phyloP scores from a whole-genome alignment of 1,140 invertebrate species.

The Drosophila gunungcola region DNA sequence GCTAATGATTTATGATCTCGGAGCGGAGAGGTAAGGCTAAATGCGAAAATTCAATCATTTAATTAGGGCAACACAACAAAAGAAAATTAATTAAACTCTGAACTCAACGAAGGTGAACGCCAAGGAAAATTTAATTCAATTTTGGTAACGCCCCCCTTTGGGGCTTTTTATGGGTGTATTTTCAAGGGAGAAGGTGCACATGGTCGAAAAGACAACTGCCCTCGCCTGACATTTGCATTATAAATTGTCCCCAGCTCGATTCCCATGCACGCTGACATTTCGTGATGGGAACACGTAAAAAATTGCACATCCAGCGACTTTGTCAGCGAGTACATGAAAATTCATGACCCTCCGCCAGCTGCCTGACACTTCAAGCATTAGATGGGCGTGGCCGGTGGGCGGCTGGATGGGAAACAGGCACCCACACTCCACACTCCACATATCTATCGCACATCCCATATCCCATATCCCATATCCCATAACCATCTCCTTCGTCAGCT shows the following conservation, averaged over 20 bases:
- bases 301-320: constrained; percentile 78
- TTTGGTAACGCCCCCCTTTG: constrained; percentile 53
- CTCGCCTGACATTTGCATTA: constrained; percentile 75
- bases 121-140: constrained; percentile 76
- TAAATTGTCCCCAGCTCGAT: constrained; percentile 76
- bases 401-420: too few species aligned
- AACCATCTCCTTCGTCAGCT: constrained; percentile 39
- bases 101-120: constrained; percentile 61
- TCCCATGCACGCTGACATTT: constrained; percentile 71
- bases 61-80: constrained; percentile 77
- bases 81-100: constrained; percentile 81
- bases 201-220: constrained; percentile 38
- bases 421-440: neutral
- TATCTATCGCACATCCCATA: constrained; percentile 2
- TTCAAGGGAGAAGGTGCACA: too few species aligned
- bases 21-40: constrained; percentile 46
- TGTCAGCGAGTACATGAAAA: constrained; percentile 79
- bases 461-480: constrained; percentile 17
- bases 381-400: constrained; percentile 27
- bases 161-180: neutral
- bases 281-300: constrained; percentile 81
- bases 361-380: constrained; percentile 63
- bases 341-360: constrained; percentile 68
- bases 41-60: constrained; percentile 80
- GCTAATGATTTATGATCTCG: constrained; percentile 76